These are phyloP conservation scores for Ornithoptera alexandrae DNA, from an alignment of 2,888 invertebrate genomes.

Conservation along the genomic window DNA sequence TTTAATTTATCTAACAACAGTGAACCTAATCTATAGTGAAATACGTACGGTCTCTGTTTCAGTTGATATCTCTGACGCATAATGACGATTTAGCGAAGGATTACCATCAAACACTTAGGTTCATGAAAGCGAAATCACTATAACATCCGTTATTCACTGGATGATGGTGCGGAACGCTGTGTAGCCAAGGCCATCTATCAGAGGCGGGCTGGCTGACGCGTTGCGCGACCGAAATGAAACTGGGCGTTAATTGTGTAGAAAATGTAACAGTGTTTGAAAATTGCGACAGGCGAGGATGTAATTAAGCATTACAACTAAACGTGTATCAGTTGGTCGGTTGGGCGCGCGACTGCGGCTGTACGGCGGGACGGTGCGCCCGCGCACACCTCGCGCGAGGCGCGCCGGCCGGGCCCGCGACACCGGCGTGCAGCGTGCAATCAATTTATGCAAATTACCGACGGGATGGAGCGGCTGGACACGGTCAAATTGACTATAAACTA, in stretches of 20 bases:
- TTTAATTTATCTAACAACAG: constrained; percentile 31
- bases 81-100: constrained; percentile 39
- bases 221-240: constrained; percentile 43
- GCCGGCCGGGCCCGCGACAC: constrained; percentile 42
- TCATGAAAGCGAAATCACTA: constrained; percentile 55
- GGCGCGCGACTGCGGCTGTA: constrained; percentile 70
- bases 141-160: constrained; percentile 55
- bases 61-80: constrained; percentile 77
- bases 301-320: constrained; percentile 69
- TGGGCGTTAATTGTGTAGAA: constrained; percentile 33
- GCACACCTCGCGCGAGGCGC: constrained; percentile 44
- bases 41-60: constrained; percentile 76
- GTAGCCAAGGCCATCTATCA: constrained; percentile 46
- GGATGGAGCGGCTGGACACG: constrained; percentile 54
- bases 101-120: constrained; percentile 40
- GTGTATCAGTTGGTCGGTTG: constrained; percentile 75
- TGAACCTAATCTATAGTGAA: constrained; percentile 29
- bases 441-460: constrained; percentile 76
- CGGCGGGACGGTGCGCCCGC: constrained; percentile 44
- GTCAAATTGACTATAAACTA: constrained; percentile 41
- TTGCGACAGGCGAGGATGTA: constrained; percentile 68
- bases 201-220: constrained; percentile 37
- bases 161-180: constrained; percentile 56
- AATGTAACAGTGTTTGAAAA: constrained; percentile 52
- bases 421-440: constrained; percentile 60